phyloP scores from a whole-genome alignment of 2,888 invertebrate genomes.

The Selenia dentaria region DNA sequence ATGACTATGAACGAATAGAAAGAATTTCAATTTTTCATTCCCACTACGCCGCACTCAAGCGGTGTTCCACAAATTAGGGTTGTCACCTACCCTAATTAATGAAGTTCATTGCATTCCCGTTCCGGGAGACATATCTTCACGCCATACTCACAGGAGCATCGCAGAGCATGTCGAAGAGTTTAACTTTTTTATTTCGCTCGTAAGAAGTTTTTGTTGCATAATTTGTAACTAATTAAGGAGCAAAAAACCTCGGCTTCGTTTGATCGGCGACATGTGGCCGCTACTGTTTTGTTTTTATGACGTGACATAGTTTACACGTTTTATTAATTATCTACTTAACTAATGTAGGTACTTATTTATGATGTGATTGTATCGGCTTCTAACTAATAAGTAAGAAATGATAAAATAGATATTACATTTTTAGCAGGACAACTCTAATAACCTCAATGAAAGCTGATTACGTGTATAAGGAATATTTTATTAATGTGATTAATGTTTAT shows the following conservation, averaged over 20 bases:
- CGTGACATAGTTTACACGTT: slow-evolving; percentile 41
- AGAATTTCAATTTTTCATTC: slow-evolving; percentile 17
- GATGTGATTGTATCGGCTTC: no score
- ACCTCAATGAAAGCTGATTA: no score
- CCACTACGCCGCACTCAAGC: not conserved
- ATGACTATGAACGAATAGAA: slow-evolving; percentile 10
- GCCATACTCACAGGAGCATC: slow-evolving; percentile 36
- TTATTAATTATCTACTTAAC: slow-evolving; percentile 42
- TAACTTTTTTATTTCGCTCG: not conserved
- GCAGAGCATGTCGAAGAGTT: not conserved
- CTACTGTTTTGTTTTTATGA: slow-evolving; percentile 32
- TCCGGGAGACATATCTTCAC: slow-evolving; percentile 48
- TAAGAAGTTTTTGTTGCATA: slow-evolving; percentile 51
- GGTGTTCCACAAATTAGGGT: slow-evolving; percentile 15
- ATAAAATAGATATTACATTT: no score
- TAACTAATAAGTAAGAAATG: no score
- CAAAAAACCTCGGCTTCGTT: slow-evolving; percentile 54
- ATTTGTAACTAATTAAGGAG: slow-evolving; percentile 70
- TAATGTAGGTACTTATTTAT: no score
- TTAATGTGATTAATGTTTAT: no score
- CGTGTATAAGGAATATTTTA: no score
- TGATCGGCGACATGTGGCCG: slow-evolving; percentile 47
- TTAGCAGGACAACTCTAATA: no score
- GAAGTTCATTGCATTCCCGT: slow-evolving; percentile 41
- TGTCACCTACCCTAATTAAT: slow-evolving; percentile 34